Percentiles rank a stretch among this genome's conserved stretches.
These are phyloP conservation scores for Lepidothrix coronata DNA, from an alignment of 2,113 vertebrate species.

Conservation along the genomic window DNA sequence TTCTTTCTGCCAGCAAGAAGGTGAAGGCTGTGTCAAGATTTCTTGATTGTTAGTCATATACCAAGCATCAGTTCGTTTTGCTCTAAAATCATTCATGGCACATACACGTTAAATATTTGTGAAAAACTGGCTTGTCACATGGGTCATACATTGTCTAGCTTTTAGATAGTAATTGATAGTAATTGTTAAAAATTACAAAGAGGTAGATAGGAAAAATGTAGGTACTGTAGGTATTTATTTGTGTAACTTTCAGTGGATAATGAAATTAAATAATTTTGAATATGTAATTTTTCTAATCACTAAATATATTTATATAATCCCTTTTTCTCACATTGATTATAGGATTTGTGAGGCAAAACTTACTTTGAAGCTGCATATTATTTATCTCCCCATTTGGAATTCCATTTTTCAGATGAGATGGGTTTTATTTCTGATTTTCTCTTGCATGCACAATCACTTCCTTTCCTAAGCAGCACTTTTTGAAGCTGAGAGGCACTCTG, in stretches of 20 bases:
- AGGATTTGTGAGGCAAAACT: slow-evolving; percentile 42
- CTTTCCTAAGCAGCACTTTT: slow-evolving; percentile 41
- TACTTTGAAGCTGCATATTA: slow-evolving; percentile 49
- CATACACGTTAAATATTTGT: neutral
- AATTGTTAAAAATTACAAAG: neutral
- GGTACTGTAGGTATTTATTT: slow-evolving; percentile 5
- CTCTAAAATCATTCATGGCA: neutral
- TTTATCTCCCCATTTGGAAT: slow-evolving; percentile 58
- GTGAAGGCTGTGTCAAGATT: neutral
- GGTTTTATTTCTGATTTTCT: slow-evolving; percentile 44
- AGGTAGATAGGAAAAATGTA: neutral
- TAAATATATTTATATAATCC: slow-evolving; percentile 59
- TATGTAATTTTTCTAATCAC: slow-evolving; percentile 54
- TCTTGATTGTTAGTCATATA: neutral
- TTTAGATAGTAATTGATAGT: neutral
- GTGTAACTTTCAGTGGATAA: slow-evolving; percentile 28
- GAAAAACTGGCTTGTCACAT: neutral
- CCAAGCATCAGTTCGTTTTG: neutral
- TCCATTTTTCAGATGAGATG: slow-evolving; percentile 18
- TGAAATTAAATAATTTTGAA: slow-evolving; percentile 49
- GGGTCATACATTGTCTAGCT: neutral
- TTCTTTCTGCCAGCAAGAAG: neutral
- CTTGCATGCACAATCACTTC: slow-evolving; percentile 31
- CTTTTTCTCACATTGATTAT: slow-evolving; percentile 49
- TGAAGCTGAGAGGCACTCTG: slow-evolving; percentile 27